phyloP scores from a whole-genome alignment of 2,113 vertebrate species.

The Poecile atricapillus region DNA sequence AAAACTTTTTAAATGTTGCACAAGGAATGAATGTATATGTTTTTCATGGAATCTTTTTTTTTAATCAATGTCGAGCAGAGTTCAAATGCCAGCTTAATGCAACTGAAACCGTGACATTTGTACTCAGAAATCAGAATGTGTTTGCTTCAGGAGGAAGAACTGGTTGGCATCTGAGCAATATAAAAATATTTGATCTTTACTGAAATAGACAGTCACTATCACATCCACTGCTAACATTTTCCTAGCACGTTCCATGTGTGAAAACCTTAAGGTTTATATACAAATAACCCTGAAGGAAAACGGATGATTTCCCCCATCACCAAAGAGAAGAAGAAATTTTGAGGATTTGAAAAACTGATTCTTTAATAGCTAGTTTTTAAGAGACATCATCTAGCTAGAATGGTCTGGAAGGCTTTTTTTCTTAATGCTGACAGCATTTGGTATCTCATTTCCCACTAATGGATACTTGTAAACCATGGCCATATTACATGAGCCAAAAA shows the following conservation, averaged over 20 bases:
- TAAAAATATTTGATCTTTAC: constrained; percentile 20
- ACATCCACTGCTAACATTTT: background rate
- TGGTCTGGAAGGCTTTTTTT: background rate
- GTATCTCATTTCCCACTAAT: constrained; percentile 9
- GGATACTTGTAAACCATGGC: background rate
- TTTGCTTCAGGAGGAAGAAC: background rate
- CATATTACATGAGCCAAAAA: background rate
- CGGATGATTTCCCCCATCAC: background rate
- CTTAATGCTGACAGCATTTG: background rate
- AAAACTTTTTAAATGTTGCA: background rate
- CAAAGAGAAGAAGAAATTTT: background rate
- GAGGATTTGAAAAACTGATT: background rate
- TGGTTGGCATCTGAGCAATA: background rate
- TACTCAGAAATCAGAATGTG: background rate
- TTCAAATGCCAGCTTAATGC: background rate
- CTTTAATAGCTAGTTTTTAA: background rate
- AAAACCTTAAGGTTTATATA: constrained; percentile 10
- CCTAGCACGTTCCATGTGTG: background rate
- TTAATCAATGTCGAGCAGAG: background rate
- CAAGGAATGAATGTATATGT: background rate
- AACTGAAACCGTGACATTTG: background rate
- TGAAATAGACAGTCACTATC: background rate
- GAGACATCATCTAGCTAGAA: background rate
- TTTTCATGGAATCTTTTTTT: background rate
- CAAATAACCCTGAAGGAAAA: background rate